Base-by-base conservation (phyloP, 1,140 invertebrate species). In the Leptopilina clavipes region DNA sequence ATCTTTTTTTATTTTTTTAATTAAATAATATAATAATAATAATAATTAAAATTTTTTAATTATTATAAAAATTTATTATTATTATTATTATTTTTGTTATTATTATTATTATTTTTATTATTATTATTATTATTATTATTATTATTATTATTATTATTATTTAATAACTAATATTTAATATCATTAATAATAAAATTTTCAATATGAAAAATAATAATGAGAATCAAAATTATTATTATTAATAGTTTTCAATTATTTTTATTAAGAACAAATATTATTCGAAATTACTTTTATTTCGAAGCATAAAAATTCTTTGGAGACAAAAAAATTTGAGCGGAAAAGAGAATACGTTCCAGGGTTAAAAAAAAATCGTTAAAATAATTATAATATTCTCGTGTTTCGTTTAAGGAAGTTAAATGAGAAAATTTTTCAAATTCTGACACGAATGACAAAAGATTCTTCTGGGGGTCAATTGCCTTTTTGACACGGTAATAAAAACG, bases 401-500 rank as follows among this genome's bases (percentile, higher is more conserved):
- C 48, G 25, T 17, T 52, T n/a, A 52, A 52, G 25, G 11, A 65
- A 65, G 59, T 14, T 65, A 14, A 65, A 65, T 65, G 59, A 65
- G 22, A 5, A 65, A 31, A 65, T 25, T 37, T 65, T 37, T 65
- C 5, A 12, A 65, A 65, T 65, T 37, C 22, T 22, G 3, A 31
- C 59, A 65, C 59, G 59, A 65, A 65, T 65, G 19, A 65, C 5
- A 25, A 37, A 65, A 37, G 22, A 73, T 73, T 73, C 18, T n/a
- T n/a, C 25, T 31, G 3, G 11, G 18, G n/a, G 72, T 73, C 72
- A 73, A 73, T 73, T 73, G 72, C 18, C 72, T 48, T 52, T 48
- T 48, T 48, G 48, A 73, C 72, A 48, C 18, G n/a, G 14, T 74
- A 9, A 76, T 44, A 43, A 45, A 31, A 14, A 52, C 25, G 22